Percentiles rank a stretch among this genome's conserved stretches.
Conservation (phyloP, 2,113 vertebrate species). For the Astur gentilis region DNA sequence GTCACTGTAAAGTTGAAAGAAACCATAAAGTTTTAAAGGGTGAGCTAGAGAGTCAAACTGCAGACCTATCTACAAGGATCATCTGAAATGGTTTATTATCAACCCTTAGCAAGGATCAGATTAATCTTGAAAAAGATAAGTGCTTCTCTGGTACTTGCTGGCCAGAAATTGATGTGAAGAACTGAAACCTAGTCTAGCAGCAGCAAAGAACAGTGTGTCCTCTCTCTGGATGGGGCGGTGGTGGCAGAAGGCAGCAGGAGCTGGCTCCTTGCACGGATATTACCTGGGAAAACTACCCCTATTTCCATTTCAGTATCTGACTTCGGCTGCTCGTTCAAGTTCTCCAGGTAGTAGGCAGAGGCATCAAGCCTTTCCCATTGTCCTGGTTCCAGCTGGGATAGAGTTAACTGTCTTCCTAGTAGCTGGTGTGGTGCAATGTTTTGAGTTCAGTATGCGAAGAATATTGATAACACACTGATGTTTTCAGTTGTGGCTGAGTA, state of each 20-base stretch:
- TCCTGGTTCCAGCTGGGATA: too few species aligned
- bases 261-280: rapidly evolving
- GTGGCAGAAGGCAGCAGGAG: neutral
- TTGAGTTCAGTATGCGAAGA: too few species aligned
- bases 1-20: neutral
- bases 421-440: too few species aligned
- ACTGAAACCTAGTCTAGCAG: neutral
- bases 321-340: neutral
- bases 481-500: too few species aligned
- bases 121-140: neutral
- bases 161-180: neutral
- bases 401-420: too few species aligned
- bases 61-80: neutral
- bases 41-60: neutral
- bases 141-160: neutral
- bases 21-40: neutral
- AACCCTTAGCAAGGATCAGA: neutral
- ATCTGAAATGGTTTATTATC: neutral
- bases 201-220: neutral
- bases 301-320: neutral
- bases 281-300: neutral
- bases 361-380: neutral
- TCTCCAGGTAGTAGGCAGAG: neutral
- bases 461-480: too few species aligned
- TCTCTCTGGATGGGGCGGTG: neutral